A percentile compares a stretch with the other conserved stretches of the same genome.
phyloP scores from a whole-genome alignment of 2,113 vertebrate species.

The Galemys pyrenaicus region DNA sequence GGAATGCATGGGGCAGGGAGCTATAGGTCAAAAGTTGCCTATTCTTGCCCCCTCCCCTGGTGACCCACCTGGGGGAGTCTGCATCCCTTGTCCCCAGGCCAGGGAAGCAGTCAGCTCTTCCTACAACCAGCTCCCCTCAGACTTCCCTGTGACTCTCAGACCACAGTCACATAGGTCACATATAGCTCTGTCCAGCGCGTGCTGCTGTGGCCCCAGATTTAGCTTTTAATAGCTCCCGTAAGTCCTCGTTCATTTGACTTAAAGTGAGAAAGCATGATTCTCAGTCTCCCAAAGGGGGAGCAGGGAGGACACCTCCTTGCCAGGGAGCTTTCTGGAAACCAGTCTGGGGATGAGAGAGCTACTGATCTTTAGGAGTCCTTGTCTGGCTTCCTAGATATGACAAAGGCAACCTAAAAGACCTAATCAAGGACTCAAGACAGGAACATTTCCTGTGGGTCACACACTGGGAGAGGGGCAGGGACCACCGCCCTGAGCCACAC shows the following conservation, averaged over 20 bases:
- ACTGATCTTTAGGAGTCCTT: not conserved
- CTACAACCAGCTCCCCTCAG: not conserved
- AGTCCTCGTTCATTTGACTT: not conserved
- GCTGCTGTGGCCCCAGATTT: too few relatives aligned
- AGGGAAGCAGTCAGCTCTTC: not conserved
- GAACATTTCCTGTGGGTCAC: too few relatives aligned
- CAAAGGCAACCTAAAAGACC: too few relatives aligned
- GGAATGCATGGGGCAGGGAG: fast-evolving
- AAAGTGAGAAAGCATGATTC: not conserved
- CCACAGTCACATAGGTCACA: not conserved
- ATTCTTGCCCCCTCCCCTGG: too few relatives aligned
- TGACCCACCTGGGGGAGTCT: not conserved
- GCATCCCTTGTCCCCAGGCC: not conserved
- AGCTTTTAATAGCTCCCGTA: not conserved
- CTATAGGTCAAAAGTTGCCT: fast-evolving
- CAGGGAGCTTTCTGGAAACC: too few relatives aligned
- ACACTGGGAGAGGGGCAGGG: too few relatives aligned
- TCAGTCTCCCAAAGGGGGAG: fast-evolving
- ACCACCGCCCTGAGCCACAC: too few relatives aligned
- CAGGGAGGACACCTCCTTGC: not conserved
- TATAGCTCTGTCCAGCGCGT: not conserved
- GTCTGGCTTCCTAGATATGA: too few relatives aligned
- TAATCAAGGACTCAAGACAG: too few relatives aligned
- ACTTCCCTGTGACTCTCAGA: not conserved
- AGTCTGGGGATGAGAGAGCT: not conserved